Base-by-base conservation (phyloP, 2,113 vertebrate species). In the Petroica traversi region DNA sequence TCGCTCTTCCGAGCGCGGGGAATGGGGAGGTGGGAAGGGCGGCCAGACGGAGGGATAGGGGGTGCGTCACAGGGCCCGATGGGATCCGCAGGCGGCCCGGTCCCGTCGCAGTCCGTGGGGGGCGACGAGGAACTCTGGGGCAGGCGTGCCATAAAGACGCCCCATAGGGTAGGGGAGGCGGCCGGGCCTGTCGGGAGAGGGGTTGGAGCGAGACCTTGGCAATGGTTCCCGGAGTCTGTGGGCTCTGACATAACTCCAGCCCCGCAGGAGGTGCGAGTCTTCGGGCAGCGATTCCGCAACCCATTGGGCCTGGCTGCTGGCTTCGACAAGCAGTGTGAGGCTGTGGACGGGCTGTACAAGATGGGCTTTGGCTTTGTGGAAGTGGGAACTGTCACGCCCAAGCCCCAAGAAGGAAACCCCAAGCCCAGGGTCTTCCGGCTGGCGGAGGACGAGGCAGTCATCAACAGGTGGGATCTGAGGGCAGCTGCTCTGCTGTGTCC, bases 301-400 rank as follows among this genome's bases (percentile, higher is more conserved):
- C 99, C 99, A 0, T 64, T 99, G 80, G 99, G 99, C 22, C 97
- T 99, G 55, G 99, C 99, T 0, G 99, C 99, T 0, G 99, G 99
- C 33, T 99, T 99, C 26, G 99, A 99, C 96, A 99, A 99, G 95
- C 97, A 99, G 1, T 99, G 98, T 3, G 99, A 99, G 91, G 99
- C 99, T 1, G 98, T 99, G 85, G 99, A 99, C 0, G 99, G 99
- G 31, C 98, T 99, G 46, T 99, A 98, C 85, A 98, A 98, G 88
- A 92, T 99, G 96, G 99, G 99, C 15, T 99, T 99, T 66, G 99
- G 99, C 68, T 99, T 99, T 49, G 99, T 99, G 66, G 99, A 99
- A 92, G 98, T 99, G 25, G 99, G 99, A 43, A 99, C 99, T 1
- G 98, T 99, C 79, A 99, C 99, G 0, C 99, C 99, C 5, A 40